Percentiles rank a stretch among this genome's conserved stretches.
These are phyloP conservation scores for Myioborus miniatus DNA, from an alignment of 2,797 vertebrate genomes.

Conservation along the genomic window DNA sequence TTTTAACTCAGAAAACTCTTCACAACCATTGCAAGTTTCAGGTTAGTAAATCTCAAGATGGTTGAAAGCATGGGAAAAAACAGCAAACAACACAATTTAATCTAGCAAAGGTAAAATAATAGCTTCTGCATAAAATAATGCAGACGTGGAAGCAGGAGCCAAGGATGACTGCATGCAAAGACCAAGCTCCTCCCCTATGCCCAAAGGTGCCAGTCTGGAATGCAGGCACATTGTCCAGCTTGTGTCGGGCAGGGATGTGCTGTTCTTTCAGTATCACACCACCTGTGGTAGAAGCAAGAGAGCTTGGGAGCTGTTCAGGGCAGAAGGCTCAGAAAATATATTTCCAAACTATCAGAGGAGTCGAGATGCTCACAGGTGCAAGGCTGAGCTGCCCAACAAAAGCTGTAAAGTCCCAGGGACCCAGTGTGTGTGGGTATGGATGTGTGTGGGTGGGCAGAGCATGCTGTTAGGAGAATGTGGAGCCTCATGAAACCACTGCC, in stretches of 20 bases:
- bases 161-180: neutral
- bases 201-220: neutral
- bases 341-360: neutral
- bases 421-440: too few relatives aligned
- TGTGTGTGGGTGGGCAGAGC: neutral
- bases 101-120: neutral
- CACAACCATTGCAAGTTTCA: neutral
- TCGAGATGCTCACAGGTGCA: neutral
- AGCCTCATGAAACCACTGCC: neutral
- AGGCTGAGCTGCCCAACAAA: neutral
- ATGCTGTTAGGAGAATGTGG: fast-evolving
- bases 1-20: neutral
- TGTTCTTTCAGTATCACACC: neutral
- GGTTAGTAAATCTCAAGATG: neutral
- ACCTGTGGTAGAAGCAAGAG: neutral
- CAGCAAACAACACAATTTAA: neutral
- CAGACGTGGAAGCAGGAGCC: neutral
- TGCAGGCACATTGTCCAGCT: neutral
- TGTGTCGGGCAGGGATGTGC: neutral
- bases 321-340: neutral
- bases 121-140: neutral
- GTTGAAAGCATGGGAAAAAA: neutral
- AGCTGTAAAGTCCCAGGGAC: neutral
- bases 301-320: neutral
- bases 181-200: fast-evolving